A percentile compares a stretch with the other conserved stretches of the same genome.
phyloP scores from a whole-genome alignment of 35 echinoderm and acorn worm genomes.

The Eucidaris tribuloides region DNA sequence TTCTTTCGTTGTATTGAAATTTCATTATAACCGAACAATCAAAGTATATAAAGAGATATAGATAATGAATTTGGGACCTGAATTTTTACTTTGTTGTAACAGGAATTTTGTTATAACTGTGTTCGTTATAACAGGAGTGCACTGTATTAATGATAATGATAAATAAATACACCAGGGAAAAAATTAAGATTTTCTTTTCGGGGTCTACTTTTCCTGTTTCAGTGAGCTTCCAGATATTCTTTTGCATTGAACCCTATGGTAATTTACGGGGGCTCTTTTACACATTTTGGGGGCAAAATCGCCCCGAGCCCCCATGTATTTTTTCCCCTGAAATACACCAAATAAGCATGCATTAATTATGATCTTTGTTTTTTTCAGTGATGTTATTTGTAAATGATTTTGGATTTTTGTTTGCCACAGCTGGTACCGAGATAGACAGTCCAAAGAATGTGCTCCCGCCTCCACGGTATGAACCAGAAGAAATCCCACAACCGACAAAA shows the following conservation, averaged over 20 bases:
- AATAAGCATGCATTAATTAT: not conserved
- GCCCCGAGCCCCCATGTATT: not conserved
- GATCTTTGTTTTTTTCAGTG: not conserved
- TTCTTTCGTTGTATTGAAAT: not conserved
- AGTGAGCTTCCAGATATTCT: not conserved
- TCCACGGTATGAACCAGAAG: not conserved
- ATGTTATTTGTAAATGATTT: not conserved
- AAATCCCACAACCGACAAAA: not conserved
- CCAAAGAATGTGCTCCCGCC: slow-evolving; percentile 44
- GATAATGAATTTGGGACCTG: not conserved
- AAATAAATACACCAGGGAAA: not conserved
- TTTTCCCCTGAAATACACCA: not conserved
- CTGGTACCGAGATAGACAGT: slow-evolving; percentile 64
- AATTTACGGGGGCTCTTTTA: no score
- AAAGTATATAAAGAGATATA: not conserved
- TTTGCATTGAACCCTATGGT: not conserved
- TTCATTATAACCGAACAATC: not conserved
- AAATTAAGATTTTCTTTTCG: no score
- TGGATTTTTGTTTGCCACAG: slow-evolving; percentile 22
- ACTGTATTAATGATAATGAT: not conserved
- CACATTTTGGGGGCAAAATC: not conserved
- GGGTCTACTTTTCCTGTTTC: no score
- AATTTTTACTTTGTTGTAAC: no score
- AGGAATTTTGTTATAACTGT: no score
- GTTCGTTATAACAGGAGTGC: no score